Evolutionary conservation across 2,113 vertebrate genomes (phyloP).

Genomic region (Lota lota): DNA sequence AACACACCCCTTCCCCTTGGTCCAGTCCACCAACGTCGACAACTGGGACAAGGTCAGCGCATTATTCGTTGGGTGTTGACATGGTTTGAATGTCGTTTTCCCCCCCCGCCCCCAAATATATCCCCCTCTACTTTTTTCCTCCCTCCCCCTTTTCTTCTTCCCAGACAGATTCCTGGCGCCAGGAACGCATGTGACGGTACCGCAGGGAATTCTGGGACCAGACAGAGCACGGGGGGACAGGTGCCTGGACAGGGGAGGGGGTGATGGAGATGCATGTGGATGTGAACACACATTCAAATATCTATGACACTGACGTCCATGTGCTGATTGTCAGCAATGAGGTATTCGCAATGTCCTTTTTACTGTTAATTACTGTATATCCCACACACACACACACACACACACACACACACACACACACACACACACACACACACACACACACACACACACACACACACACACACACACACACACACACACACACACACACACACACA

Average conservation of each 20-base stretch:
- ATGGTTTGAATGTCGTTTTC: neutral
- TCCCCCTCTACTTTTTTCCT: constrained; percentile 1
- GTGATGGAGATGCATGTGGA: neutral
- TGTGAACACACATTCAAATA: too few relatives aligned
- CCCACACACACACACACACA: too few relatives aligned
- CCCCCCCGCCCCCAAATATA: constrained; percentile 16
- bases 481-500: neutral
- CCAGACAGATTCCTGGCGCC: constrained; percentile 49
- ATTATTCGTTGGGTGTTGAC: constrained; percentile 11
- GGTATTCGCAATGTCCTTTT: too few relatives aligned
- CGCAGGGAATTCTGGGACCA: constrained; percentile 14
- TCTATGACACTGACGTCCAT: too few relatives aligned
- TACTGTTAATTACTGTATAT: too few relatives aligned
- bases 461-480: too few relatives aligned
- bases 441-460: neutral
- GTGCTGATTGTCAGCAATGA: too few relatives aligned
- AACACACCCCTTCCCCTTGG: neutral
- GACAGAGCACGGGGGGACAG: constrained; percentile 37
- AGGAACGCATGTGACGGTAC: constrained; percentile 4
- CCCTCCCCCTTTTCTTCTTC: neutral
- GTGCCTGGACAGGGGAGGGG: constrained; percentile 22
- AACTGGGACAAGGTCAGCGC: constrained; percentile 27
- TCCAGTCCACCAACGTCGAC: neutral
- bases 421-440: too few relatives aligned
- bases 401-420: too few relatives aligned